Evolutionary conservation across 2,888 invertebrate genomes (phyloP), one percentile per base, ranked within the genome.

Genomic region (Chydorus sphaericus): DNA sequence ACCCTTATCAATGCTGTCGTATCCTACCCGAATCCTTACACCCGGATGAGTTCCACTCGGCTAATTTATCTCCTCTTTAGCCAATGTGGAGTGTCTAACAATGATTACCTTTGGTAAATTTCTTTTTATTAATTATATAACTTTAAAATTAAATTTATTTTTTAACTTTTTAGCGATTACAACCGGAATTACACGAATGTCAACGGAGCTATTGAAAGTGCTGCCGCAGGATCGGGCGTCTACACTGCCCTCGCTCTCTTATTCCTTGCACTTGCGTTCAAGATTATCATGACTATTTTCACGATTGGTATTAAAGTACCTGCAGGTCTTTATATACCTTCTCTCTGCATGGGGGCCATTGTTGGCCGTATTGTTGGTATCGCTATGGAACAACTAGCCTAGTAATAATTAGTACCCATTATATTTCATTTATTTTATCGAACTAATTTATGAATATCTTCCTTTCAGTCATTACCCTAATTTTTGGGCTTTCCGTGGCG

Each of bases 221-320:
- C 88, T 1, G 83, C 83, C 51, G 87, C 91, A 0, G 89, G 88
- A 0, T 80, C 83, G 0, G 88, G 88, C 10, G 89, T 94, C 11
- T 82, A 87, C 70, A 77, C 77, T 59, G 91, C 96, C 3, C 80
- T 97, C 61, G 91, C 91, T 83, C 77, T 91, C 58, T 76, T 97
- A 31, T 78, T 87, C 18, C 73, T 96, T 52, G 93, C 96, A 0
- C 77, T 97, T 53, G 74, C 90, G 52, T 77, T 96, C 57, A 96
- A 96, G 63, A 77, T 93, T 56, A 78, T 90, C 48, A 84, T 93
- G 75, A 94, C 94, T 2, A 81, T 98, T 56, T 97, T 98, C 72
- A 99, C 98, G 0, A 98, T 99, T 71, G 98, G 98, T 65, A 92
- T 97, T 74, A 97, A 97, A 76, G 76, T 78, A 28, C 98, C 98